Conservation (phyloP, 1,140 invertebrate genomes). For the Patella vulgata region DNA sequence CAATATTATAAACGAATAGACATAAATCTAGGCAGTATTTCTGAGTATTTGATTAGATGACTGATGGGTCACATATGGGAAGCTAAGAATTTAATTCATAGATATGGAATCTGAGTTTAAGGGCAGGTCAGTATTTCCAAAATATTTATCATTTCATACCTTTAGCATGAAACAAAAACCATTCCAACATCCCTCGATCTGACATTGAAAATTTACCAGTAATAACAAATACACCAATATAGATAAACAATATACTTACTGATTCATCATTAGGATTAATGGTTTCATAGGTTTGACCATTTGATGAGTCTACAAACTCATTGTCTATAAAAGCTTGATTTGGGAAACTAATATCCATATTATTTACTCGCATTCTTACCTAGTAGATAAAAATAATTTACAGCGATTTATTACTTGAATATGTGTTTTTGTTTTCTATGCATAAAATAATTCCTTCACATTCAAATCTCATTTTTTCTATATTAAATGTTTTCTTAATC, state of each 20-base stretch:
- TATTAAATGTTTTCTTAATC: too few relatives aligned
- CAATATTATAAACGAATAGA: constrained; percentile 31
- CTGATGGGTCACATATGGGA: too few relatives aligned
- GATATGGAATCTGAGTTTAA: too few relatives aligned
- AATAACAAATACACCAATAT: too few relatives aligned
- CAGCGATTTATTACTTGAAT: too few relatives aligned
- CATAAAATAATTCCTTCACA: too few relatives aligned
- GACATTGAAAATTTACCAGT: not conserved
- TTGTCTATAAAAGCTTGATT: constrained; percentile 91
- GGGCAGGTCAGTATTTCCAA: too few relatives aligned
- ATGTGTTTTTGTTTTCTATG: too few relatives aligned
- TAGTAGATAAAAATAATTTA: constrained; percentile 45
- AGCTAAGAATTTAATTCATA: too few relatives aligned
- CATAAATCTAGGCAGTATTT: constrained; percentile 3
- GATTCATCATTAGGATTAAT: constrained; percentile 90
- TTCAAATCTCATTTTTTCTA: too few relatives aligned
- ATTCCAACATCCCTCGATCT: not conserved
- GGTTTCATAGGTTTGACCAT: constrained; percentile 72
- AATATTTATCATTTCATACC: too few relatives aligned
- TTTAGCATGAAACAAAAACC: not conserved
- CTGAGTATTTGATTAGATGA: too few relatives aligned
- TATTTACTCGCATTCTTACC: constrained; percentile 78
- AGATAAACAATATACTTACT: constrained; percentile 67
- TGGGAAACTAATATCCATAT: constrained; percentile 85
- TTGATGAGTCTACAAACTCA: constrained; percentile 83